Evolutionary conservation across 1,140 invertebrate species (phyloP), one percentile per base, ranked within the genome.

Genomic region (Leptinotarsa defecta): DNA sequence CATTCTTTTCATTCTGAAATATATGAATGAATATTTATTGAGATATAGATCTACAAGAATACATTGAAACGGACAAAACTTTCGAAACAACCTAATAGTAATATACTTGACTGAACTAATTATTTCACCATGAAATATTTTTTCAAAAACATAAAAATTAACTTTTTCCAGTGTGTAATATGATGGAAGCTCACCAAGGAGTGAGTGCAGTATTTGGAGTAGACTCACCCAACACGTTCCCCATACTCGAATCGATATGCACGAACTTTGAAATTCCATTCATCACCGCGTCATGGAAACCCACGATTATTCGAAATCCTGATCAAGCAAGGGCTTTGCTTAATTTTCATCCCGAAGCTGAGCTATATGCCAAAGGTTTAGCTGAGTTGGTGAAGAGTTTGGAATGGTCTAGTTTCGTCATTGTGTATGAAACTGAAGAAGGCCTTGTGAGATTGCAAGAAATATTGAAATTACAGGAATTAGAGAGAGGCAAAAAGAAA

Each of bases 381-480:
- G 89, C 91, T 0, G 92, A 92, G 70, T 87, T 96, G 43, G 89
- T 96, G 4, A 88, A 91, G 76, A 89, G 91, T 77, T 91, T 93
- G 85, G 88, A 92, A 34, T 97, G 95, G 95, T 90, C 89, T 61
- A 90, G 89, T 71, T 96, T 94, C 80, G 92, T 93, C 0, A 90
- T 95, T n/a, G 85, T 97, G 11, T 97, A 96, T 82, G 93, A 97
- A 83, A 89, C 91, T 52, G 91, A 94, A 71, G 91, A 91, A 67
- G 88, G 94, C 82, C 86, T 98, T 3, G 90, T 95, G 52, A 89
- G 93, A 65, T 87, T 98, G 17, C 95, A 97, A 86, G 93, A 94
- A 79, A 88, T 97, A 3, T 84, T 98, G 4, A 94, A 94, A 86
- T 86, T 91, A 73, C 89, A 91, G 76, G 49, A 71, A 22, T 78